These are phyloP conservation scores for Chondrilla cf. caribensis DNA, from an alignment of 37 sponge, comb jelly and placozoan species.

Conservation along the genomic window DNA sequence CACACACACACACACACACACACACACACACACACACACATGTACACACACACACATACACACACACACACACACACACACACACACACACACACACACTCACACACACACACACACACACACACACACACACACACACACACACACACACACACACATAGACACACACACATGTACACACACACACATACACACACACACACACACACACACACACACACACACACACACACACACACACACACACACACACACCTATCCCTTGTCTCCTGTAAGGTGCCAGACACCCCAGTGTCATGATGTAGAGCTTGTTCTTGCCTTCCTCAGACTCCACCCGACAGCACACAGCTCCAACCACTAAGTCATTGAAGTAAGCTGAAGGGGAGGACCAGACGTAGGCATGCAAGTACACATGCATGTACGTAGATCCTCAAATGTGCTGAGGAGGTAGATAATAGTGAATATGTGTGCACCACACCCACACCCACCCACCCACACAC, in stretches of 20 bases:
- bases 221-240: not conserved
- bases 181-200: slow-evolving; percentile 14
- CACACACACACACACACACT: no score
- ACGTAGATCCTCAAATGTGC: no score
- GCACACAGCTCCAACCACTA: slow-evolving; percentile 95
- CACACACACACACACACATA: no score
- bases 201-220: slow-evolving; percentile 17
- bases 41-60: no score
- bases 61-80: no score
- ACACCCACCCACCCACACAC: no score
- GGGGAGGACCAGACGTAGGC: not conserved
- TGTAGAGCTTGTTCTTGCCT: slow-evolving; percentile 73
- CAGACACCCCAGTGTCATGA: slow-evolving; percentile 96
- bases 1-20: no score
- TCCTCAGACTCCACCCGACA: slow-evolving; percentile 84
- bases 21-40: no score
- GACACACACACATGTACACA: no score
- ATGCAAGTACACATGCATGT: not conserved
- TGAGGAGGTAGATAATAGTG: not conserved
- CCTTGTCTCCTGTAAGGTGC: slow-evolving; percentile 92
- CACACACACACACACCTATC: slow-evolving; percentile 77
- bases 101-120: no score
- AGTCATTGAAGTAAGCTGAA: slow-evolving; percentile 93
- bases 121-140: no score
- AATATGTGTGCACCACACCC: no score